phyloP scores from a whole-genome alignment of 2,113 vertebrate genomes.

The Gopherus flavomarginatus region DNA sequence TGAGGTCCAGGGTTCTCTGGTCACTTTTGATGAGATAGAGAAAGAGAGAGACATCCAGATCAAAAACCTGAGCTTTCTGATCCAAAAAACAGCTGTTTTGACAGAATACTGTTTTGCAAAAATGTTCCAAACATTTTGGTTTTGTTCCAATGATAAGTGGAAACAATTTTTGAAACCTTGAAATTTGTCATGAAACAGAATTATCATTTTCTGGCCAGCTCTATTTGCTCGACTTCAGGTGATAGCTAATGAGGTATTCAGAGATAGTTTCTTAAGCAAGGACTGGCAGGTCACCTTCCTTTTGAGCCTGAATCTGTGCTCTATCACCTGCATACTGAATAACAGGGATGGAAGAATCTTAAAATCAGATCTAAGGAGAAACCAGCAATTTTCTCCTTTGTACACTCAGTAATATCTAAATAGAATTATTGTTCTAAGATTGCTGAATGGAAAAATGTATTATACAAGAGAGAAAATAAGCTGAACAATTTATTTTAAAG shows the following conservation, averaged over 20 bases:
- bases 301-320: not conserved
- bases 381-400: not conserved
- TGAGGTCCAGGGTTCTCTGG: not conserved
- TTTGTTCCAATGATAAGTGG: not conserved
- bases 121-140: not conserved
- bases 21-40: not conserved
- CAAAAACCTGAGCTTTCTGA: not conserved
- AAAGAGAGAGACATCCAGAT: not conserved
- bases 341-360: not conserved
- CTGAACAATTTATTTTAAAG: rapidly evolving
- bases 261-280: not conserved
- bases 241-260: not conserved
- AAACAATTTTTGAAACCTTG: not conserved
- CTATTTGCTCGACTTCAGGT: not conserved
- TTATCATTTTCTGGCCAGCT: not conserved
- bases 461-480: not conserved
- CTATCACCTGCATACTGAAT: not conserved
- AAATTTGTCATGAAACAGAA: not conserved
- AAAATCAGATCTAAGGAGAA: not conserved
- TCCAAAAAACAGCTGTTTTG: not conserved
- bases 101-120: not conserved
- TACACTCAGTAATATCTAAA: not conserved
- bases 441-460: not conserved
- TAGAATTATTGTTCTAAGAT: not conserved
- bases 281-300: not conserved